These are phyloP conservation scores for Catocala sponsa DNA, from an alignment of 2,888 invertebrate genomes.

Conservation along the genomic window DNA sequence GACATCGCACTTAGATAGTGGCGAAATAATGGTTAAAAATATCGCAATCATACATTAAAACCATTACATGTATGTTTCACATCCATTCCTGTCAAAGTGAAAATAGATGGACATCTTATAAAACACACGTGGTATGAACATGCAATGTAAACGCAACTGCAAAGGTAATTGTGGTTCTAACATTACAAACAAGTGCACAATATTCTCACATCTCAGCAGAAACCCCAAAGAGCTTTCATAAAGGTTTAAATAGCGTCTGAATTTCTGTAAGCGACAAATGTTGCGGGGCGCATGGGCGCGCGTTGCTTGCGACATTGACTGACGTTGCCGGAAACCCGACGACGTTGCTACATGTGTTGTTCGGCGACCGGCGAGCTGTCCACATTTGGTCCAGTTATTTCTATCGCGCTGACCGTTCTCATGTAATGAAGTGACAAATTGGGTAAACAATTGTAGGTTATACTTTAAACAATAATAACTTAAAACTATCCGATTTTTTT, in stretches of 20 bases:
- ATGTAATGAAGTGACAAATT: neutral
- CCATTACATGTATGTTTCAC: too few species aligned
- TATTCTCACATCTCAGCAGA: neutral
- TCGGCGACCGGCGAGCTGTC: constrained; percentile 7
- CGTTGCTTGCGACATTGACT: constrained; percentile 15
- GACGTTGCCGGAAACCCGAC: constrained; percentile 16
- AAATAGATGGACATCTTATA: too few species aligned
- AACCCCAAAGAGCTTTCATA: constrained; percentile 7
- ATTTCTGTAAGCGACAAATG: constrained; percentile 18
- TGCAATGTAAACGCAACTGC: too few species aligned
- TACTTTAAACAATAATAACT: too few species aligned
- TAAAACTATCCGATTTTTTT: too few species aligned
- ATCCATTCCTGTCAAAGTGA: too few species aligned
- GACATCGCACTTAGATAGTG: too few species aligned
- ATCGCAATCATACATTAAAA: too few species aligned
- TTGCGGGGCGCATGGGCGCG: neutral
- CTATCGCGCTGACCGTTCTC: neutral
- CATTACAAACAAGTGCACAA: neutral
- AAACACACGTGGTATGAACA: too few species aligned
- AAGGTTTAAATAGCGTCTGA: constrained; percentile 8
- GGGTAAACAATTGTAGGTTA: too few species aligned
- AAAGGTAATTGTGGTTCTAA: neutral
- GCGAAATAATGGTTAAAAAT: too few species aligned
- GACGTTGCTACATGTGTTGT: constrained; percentile 8
- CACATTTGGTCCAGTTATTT: constrained; percentile 14